Base-by-base conservation (phyloP, 2,888 invertebrate species). In the Neelides folsomi region DNA sequence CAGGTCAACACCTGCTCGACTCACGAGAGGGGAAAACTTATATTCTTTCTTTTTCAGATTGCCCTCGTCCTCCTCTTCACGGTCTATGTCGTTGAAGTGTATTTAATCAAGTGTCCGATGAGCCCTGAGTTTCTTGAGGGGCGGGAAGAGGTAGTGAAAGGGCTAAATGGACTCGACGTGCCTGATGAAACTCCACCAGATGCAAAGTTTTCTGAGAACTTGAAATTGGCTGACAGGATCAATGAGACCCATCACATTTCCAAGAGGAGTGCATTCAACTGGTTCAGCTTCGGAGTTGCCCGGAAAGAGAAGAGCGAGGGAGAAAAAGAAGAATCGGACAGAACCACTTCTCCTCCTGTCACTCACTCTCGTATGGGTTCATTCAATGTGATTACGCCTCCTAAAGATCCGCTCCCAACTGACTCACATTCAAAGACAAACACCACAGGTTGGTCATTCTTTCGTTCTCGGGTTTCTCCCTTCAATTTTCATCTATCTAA, bases 1-100 rank as follows among this genome's bases (percentile, higher is more conserved):
- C 60, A 63, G 53, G 56, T 54, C 42, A 46, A 36, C 15, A 27
- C 27, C 27, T 27, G 27, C 27, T 27, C 27, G 27, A 7, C 4
- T 27, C 7, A 5, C 27, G 27, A 7, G 27, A 27, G 27, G 7
- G 27, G 27, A 27, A 27, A 27, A 27, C 3, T 43, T 43, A n/a
- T 5, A 20, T 9, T 39, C 8, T 10, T 19, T 47, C 44, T 10
- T 39, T 55, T 42, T 38, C 36, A 54, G 57, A 57, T 59, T 34
- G 56, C 55, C 8, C 56, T 84, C 65, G 86, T 86, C 10, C 71
- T 79, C 1, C 71, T 86, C 43, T 86, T 82, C 66, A 84, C 86
- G 5, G 68, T 79, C 13, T 86, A 83, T 63, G 79, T 84, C 47
- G 72, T 81, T 10, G 79, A 82, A 60, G 76, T 72, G 67, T 76